Evolutionary conservation across 1,140 invertebrate species (phyloP).

Genomic region (Drosophila equinoxialis): DNA sequence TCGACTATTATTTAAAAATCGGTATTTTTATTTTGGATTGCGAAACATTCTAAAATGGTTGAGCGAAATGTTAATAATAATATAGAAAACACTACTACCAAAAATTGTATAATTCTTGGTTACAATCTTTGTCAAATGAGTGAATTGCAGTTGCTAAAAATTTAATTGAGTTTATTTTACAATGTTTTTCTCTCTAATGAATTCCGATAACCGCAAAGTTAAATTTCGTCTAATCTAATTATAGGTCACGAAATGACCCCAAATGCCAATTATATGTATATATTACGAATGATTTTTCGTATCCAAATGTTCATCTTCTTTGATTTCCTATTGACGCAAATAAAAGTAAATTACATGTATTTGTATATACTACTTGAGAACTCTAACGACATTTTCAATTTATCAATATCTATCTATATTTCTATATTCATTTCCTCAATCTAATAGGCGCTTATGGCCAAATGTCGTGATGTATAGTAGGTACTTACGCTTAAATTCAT

Average conservation of each 20-base stretch:
- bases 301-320: neutral
- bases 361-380: neutral
- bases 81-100: too few species aligned
- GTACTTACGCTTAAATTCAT: slow-evolving; percentile 37
- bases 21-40: too few species aligned
- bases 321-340: neutral
- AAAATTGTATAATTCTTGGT: too few species aligned
- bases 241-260: neutral
- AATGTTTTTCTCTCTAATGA: too few species aligned
- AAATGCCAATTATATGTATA: neutral
- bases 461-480: slow-evolving; percentile 26
- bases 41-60: too few species aligned
- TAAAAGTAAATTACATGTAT: slow-evolving; percentile 6
- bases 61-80: too few species aligned
- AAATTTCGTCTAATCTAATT: neutral
- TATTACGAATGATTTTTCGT: neutral
- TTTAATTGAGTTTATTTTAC: too few species aligned
- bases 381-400: neutral
- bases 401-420: neutral
- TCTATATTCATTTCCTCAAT: slow-evolving; percentile 13
- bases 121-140: too few species aligned
- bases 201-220: too few species aligned
- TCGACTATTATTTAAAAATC: too few species aligned
- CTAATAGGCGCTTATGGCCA: slow-evolving; percentile 35
- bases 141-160: too few species aligned